Evolutionary conservation across 2,888 invertebrate genomes (phyloP), one percentile per base, ranked within the genome.

Genomic region (Philaethria dido): DNA sequence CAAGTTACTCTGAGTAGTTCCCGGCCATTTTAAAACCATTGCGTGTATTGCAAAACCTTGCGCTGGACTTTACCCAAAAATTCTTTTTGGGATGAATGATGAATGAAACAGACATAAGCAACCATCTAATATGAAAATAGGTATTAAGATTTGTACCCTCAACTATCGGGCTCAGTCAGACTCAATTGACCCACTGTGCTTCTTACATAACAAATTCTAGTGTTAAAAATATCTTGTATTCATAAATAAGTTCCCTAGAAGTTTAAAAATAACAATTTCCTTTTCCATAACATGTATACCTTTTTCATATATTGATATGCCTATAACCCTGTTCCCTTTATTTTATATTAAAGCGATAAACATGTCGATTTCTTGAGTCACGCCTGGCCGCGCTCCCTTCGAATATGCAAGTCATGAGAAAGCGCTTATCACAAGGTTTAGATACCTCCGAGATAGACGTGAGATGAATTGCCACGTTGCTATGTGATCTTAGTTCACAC

Each of bases 311-410:
- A 87, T 87, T 84, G 88, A 82, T 88, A 86, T 84, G 76, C 77
- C 79, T 39, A 57, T 89, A 80, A 79, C 80, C 80, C 76, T 72
- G 73, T 79, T 79, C 89, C 87, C 87, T 91, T 91, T 92, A 90
- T 92, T 91, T 92, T 90, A 92, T 92, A 92, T 92, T 90, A 92
- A 92, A 85, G 89, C 90, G 92, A 92, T 92, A 92, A 92, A 92
- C 91, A 92, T 92, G 92, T 90, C 92, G 92, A 91, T 92, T 86
- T 84, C 78, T 80, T 83, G 84, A 85, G 82, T 82, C 86, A 90
- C 87, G 92, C 89, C 83, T 86, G 90, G 88, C 80, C 84, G 89
- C 85, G 74, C 88, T 82, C 89, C 91, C 89, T 85, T 77, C 74
- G 79, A 84, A 90, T 88, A 92, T 92, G 92, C 92, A 91, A 92